Conservation (phyloP, 2,797 vertebrate genomes). For the Spondyliosoma cantharus region DNA sequence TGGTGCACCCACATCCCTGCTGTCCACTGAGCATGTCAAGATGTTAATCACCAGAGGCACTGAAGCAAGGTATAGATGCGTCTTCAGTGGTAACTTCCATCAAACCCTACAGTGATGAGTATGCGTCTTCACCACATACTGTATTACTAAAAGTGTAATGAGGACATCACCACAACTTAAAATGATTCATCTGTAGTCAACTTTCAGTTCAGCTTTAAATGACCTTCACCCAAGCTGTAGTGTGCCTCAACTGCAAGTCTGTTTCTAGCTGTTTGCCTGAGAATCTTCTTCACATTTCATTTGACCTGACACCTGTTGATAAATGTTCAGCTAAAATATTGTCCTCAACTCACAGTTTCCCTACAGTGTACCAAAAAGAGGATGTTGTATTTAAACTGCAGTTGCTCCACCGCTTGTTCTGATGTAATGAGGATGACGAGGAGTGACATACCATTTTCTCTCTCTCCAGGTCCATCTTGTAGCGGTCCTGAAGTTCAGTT, state of each 20-base stretch:
- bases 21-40: neutral
- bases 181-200: neutral
- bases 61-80: neutral
- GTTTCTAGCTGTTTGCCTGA: no score
- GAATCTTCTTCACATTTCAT: neutral
- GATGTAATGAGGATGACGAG: neutral
- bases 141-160: neutral
- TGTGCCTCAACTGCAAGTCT: neutral
- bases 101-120: no score
- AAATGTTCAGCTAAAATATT: neutral
- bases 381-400: neutral
- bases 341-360: neutral
- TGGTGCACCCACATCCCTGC: neutral
- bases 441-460: slow-evolving; percentile 89
- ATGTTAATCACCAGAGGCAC: slow-evolving; percentile 14
- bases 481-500: slow-evolving; percentile 92
- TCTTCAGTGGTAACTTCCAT: neutral
- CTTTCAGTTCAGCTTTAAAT: neutral
- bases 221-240: neutral
- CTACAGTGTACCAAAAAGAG: slow-evolving; percentile 1
- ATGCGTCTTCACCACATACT: neutral
- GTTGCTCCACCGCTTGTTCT: neutral
- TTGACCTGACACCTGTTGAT: neutral
- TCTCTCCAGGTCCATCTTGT: slow-evolving; percentile 91
- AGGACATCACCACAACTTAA: neutral